Conservation (phyloP, 2,888 invertebrate genomes). For the Cephalotes varians region DNA sequence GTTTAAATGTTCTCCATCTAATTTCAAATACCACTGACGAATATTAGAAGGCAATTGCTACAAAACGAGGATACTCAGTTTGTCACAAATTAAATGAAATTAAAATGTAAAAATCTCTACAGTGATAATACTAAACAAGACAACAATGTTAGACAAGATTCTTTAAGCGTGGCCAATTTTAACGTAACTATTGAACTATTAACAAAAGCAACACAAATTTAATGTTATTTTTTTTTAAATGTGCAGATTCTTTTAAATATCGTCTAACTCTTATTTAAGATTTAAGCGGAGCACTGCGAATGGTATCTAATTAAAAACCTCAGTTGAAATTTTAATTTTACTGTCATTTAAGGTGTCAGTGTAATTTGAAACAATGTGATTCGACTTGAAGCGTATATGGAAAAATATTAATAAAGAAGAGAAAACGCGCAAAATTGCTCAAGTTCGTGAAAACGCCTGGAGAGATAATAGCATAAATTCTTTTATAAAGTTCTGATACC, state of each 20-base stretch:
- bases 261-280: background rate
- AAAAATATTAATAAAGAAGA: conserved; percentile 15
- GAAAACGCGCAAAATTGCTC: background rate
- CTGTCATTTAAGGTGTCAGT: conserved; percentile 9
- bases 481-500: background rate
- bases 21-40: background rate
- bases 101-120: background rate
- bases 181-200: background rate
- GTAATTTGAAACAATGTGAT: conserved; percentile 6
- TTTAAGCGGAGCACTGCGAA: background rate
- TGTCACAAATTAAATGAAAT: background rate
- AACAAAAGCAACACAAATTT: background rate
- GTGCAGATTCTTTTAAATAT: background rate
- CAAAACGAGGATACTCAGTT: background rate
- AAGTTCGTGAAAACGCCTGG: background rate
- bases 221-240: background rate
- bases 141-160: background rate
- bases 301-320: background rate
- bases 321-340: conserved; percentile 23
- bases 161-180: background rate
- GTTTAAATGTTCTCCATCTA: background rate
- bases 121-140: background rate
- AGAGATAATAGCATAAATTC: background rate
- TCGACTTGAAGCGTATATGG: background rate
- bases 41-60: background rate